A percentile compares a stretch with the other conserved stretches of the same genome.
These are phyloP conservation scores for Meloidogyne floridensis DNA, from an alignment of 1,140 invertebrate genomes.

Conservation along the genomic window DNA sequence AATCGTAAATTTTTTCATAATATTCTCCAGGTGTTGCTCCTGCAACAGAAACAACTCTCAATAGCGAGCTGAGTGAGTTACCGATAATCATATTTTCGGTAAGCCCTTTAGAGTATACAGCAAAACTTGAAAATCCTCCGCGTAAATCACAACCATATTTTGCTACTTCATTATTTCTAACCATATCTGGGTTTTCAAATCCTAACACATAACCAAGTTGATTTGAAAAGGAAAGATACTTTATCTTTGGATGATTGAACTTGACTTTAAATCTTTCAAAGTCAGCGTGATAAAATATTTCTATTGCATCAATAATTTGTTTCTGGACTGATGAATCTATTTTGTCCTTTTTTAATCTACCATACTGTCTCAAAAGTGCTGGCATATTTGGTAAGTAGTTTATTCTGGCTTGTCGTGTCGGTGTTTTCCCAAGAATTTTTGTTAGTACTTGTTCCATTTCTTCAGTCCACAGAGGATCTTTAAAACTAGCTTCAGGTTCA, in stretches of 20 bases:
- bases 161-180: background rate
- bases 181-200: background rate
- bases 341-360: background rate
- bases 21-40: background rate
- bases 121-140: too few relatives aligned
- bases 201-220: constrained; percentile 26
- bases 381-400: too few relatives aligned
- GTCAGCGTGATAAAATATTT: background rate
- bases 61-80: constrained; percentile 12
- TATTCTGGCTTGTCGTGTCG: too few relatives aligned
- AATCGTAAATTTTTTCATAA: constrained; percentile 30
- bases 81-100: constrained; percentile 28
- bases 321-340: background rate
- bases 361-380: too few relatives aligned
- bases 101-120: constrained; percentile 19
- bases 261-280: constrained; percentile 7
- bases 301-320: background rate
- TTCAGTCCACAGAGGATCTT: too few relatives aligned
- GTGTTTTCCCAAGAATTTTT: too few relatives aligned
- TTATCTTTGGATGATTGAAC: background rate
- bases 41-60: background rate
- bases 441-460: too few relatives aligned
- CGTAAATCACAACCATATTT: too few relatives aligned
- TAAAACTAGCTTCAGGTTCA: too few relatives aligned
- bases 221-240: background rate